These are phyloP conservation scores for Yasuhikotakia modesta DNA, from an alignment of 2,797 vertebrate genomes.

Conservation along the genomic window DNA sequence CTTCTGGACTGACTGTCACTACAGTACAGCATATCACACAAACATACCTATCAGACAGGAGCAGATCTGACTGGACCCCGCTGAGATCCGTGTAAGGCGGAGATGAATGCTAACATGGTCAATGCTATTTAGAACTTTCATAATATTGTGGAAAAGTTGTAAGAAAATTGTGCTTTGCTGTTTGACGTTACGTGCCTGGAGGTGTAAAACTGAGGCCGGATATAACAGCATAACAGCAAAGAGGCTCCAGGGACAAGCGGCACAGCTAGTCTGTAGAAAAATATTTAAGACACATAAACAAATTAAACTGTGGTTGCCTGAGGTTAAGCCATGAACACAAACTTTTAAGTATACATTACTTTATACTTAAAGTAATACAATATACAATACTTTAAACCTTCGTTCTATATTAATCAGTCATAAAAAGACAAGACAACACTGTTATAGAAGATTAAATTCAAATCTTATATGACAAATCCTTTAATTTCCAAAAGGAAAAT, in stretches of 20 bases:
- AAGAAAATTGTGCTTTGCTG: not conserved
- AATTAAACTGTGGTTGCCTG: too few species aligned
- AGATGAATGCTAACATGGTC: constrained; percentile 11
- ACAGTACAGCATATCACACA: constrained; percentile 30
- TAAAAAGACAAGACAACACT: too few species aligned
- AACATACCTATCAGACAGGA: constrained; percentile 25
- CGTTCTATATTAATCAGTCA: too few species aligned
- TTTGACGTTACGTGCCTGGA: not conserved
- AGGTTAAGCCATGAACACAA: too few species aligned
- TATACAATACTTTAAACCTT: too few species aligned
- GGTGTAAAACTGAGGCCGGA: not conserved
- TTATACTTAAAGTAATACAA: too few species aligned
- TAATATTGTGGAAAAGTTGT: too few species aligned
- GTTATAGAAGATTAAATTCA: too few species aligned
- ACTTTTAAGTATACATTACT: too few species aligned
- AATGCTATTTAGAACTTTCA: not conserved
- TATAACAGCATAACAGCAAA: not conserved
- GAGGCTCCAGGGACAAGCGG: not conserved
- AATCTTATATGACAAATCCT: too few species aligned
- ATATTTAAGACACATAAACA: not conserved
- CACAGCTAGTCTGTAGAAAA: not conserved
- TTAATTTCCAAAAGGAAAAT: too few species aligned
- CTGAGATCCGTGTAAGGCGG: not conserved
- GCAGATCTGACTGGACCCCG: constrained; percentile 25
- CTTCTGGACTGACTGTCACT: constrained; percentile 45